A percentile compares a stretch with the other conserved stretches of the same genome.
Evolutionary conservation across 2,797 vertebrate genomes (phyloP).

Genomic region (Parotocinclus haroldoi): DNA sequence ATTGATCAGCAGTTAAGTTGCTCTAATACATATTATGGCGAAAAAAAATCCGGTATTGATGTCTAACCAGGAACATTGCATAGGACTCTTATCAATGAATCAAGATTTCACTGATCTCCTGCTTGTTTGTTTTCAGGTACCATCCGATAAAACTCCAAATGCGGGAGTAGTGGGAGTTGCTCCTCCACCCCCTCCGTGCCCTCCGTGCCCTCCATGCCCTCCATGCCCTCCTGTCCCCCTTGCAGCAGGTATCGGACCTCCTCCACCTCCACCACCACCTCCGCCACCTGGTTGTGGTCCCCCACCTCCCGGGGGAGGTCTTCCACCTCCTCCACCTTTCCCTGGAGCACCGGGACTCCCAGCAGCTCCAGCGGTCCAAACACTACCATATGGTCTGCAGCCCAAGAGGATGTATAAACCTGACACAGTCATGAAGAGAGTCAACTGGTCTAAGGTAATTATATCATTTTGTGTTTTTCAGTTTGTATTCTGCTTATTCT

Average conservation of each 20-base stretch:
- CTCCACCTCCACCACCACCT: slow-evolving; percentile 63
- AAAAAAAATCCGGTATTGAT: too few relatives aligned
- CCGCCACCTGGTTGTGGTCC: slow-evolving; percentile 67
- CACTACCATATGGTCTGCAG: slow-evolving; percentile 87
- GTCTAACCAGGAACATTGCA: too few relatives aligned
- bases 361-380: slow-evolving; percentile 61
- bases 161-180: slow-evolving; percentile 50
- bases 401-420: slow-evolving; percentile 87
- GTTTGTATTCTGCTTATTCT: too few relatives aligned
- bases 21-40: too few relatives aligned
- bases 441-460: slow-evolving; percentile 95
- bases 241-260: slow-evolving; percentile 58
- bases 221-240: slow-evolving; percentile 71
- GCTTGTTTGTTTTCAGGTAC: slow-evolving; percentile 54
- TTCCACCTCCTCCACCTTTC: slow-evolving; percentile 69
- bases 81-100: too few relatives aligned
- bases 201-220: slow-evolving; percentile 56
- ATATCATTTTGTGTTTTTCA: too few relatives aligned
- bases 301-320: slow-evolving; percentile 72
- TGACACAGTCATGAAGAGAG: slow-evolving; percentile 87
- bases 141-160: slow-evolving; percentile 47
- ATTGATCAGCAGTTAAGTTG: too few relatives aligned
- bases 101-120: too few relatives aligned
- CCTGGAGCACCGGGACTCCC: slow-evolving; percentile 61
- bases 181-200: slow-evolving; percentile 58